phyloP scores from a whole-genome alignment of 2,113 vertebrate genomes.

The Syngnathoides biaculeatus region DNA sequence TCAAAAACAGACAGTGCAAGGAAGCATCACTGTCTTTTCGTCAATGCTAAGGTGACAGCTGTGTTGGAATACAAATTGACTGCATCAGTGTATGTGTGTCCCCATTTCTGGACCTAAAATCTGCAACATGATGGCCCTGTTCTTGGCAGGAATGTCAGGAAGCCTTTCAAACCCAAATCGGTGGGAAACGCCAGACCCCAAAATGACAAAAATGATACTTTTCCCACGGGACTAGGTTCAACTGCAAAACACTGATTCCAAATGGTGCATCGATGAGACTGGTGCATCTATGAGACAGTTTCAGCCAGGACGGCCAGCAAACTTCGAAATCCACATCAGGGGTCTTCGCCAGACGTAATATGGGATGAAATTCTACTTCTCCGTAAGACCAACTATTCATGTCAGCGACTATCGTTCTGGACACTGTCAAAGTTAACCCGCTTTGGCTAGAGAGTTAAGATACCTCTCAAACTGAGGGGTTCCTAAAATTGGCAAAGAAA shows the following conservation, averaged over 20 bases:
- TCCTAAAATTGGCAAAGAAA: background rate
- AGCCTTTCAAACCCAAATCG: background rate
- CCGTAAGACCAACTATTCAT: background rate
- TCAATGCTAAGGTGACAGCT: slow-evolving; percentile 25
- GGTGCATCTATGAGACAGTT: background rate
- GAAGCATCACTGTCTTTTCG: slow-evolving; percentile 13
- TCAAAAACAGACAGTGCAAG: slow-evolving; percentile 7
- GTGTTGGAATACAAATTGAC: slow-evolving; percentile 10
- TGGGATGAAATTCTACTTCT: background rate
- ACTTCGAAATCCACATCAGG: background rate
- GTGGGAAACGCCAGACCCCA: background rate
- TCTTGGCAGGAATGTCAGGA: background rate
- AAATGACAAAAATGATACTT: background rate
- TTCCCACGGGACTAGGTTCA: background rate
- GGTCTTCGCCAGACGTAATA: background rate
- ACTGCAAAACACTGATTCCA: background rate
- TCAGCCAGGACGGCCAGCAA: background rate
- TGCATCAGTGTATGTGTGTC: background rate
- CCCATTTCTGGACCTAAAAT: background rate
- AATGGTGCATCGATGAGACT: background rate
- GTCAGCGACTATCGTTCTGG: background rate
- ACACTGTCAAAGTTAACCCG: background rate
- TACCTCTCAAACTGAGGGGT: background rate
- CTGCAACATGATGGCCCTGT: background rate
- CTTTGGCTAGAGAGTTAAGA: background rate